These are phyloP conservation scores for Pelobates fuscus DNA, from an alignment of 2,113 vertebrate species.

Conservation along the genomic window DNA sequence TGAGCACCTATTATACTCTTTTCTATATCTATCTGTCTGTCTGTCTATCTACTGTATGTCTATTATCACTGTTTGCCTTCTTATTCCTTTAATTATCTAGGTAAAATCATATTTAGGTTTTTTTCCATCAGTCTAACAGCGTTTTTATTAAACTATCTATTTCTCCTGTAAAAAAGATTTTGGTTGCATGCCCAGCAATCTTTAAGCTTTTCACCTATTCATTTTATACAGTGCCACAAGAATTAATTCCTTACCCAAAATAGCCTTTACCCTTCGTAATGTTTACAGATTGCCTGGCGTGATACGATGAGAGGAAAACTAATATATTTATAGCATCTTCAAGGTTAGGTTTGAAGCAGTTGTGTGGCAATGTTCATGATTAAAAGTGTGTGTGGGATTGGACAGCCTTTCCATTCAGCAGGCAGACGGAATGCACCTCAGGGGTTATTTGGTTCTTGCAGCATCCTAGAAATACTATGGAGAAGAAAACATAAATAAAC, in stretches of 20 bases:
- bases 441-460: constrained; percentile 43
- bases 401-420: not conserved
- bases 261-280: not conserved
- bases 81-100: no score
- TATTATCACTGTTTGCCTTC: no score
- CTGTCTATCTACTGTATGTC: no score
- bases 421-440: constrained; percentile 39
- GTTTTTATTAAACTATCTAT: no score
- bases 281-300: constrained; percentile 2
- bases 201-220: no score
- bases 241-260: not conserved
- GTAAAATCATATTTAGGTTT: no score
- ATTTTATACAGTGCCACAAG: no score
- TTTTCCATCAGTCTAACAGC: no score
- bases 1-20: no score
- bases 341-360: constrained; percentile 25
- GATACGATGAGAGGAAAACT: constrained; percentile 1
- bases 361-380: constrained; percentile 32
- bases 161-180: no score
- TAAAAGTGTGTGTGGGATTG: constrained; percentile 36
- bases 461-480: constrained; percentile 43
- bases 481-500: constrained; percentile 49
- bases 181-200: no score
- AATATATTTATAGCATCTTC: constrained; percentile 34
- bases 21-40: no score